Conservation (phyloP, 2,888 invertebrate genomes). For the Leuctra nigra region DNA sequence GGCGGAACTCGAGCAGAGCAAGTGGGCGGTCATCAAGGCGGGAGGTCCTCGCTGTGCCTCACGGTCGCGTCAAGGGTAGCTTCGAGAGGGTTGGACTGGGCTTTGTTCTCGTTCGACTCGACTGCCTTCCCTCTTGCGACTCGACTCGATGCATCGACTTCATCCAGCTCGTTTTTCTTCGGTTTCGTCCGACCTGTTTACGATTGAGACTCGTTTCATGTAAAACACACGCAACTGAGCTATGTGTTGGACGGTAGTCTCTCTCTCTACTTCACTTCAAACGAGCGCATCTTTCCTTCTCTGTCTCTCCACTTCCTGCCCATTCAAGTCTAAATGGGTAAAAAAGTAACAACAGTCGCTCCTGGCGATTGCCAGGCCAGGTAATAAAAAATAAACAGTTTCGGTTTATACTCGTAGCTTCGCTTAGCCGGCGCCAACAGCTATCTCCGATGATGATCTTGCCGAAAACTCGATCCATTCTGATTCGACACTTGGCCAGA, state of each 20-base stretch:
- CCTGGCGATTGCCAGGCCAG: not conserved
- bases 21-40: slow-evolving; percentile 10
- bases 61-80: slow-evolving; percentile 4
- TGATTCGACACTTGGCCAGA: too few relatives aligned
- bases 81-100: not conserved
- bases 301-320: slow-evolving; percentile 8
- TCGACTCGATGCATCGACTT: too few relatives aligned
- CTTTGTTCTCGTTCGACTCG: too few relatives aligned
- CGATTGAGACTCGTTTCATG: too few relatives aligned
- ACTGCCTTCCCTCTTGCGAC: too few relatives aligned
- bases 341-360: slow-evolving; percentile 1
- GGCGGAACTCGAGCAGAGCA: not conserved
- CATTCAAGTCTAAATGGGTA: slow-evolving; percentile 5
- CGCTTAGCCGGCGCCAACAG: slow-evolving; percentile 6
- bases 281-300: not conserved
- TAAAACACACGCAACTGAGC: not conserved
- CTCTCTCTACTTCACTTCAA: not conserved
- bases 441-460: too few relatives aligned
- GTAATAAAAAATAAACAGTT: slow-evolving; percentile 7
- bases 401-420: slow-evolving; percentile 5
- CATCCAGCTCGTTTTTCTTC: too few relatives aligned
- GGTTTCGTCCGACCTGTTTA: too few relatives aligned
- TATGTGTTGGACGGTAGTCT: not conserved
- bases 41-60: not conserved
- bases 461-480: too few relatives aligned